phyloP scores from a whole-genome alignment of 2,888 invertebrate genomes.

The Dryadula phaetusa region DNA sequence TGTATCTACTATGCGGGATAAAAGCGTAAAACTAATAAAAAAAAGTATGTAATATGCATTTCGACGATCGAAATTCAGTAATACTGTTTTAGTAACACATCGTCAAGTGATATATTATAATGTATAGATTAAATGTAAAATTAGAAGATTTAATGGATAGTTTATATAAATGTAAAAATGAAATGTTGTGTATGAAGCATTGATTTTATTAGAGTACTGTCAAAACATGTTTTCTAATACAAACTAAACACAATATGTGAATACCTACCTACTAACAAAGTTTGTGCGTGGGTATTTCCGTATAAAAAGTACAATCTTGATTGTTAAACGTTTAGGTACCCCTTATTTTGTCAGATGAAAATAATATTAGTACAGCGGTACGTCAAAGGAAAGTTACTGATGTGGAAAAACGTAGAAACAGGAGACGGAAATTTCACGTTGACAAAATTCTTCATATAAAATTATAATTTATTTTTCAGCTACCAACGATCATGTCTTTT shows the following conservation, averaged over 20 bases:
- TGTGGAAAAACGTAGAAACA: constrained; percentile 23
- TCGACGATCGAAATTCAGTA: too few species aligned
- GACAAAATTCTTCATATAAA: constrained; percentile 23
- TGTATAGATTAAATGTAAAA: too few species aligned
- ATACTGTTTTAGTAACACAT: too few species aligned
- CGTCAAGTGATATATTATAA: too few species aligned
- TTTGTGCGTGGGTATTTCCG: background rate
- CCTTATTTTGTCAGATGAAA: constrained; percentile 8
- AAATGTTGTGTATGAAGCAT: too few species aligned
- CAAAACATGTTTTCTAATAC: too few species aligned
- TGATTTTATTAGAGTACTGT: too few species aligned
- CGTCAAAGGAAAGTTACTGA: constrained; percentile 3
- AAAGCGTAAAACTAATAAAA: too few species aligned
- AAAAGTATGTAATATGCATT: too few species aligned
- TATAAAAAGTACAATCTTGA: constrained; percentile 1
- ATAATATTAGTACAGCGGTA: constrained; percentile 7
- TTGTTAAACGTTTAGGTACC: background rate
- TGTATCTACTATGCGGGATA: too few species aligned
- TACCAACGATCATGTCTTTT: background rate
- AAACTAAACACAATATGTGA: background rate
- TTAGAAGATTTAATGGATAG: too few species aligned
- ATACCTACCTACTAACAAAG: background rate
- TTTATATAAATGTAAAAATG: too few species aligned
- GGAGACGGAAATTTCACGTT: constrained; percentile 9
- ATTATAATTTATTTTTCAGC: background rate